Percentiles rank a stretch among this genome's conserved stretches.
These are phyloP conservation scores for Lithobates pipiens DNA, from an alignment of 2,797 vertebrate genomes.

Conservation along the genomic window DNA sequence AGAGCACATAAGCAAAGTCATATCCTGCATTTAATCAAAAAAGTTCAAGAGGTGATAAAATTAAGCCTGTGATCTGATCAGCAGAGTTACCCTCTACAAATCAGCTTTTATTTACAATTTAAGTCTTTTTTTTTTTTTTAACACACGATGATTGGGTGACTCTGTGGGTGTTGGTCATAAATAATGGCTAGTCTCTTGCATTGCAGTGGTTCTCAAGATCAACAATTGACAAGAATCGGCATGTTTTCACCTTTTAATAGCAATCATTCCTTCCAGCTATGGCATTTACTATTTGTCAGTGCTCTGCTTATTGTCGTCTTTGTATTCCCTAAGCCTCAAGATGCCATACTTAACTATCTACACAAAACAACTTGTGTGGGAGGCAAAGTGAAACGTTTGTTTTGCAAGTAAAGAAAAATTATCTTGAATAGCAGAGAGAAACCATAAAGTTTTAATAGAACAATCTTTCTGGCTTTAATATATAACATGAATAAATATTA, in stretches of 20 bases:
- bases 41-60: not conserved
- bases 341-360: constrained; percentile 52
- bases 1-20: no score
- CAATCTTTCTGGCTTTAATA: constrained; percentile 13
- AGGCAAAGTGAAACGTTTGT: constrained; percentile 48
- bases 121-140: not conserved
- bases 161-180: constrained; percentile 44
- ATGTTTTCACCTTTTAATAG: constrained; percentile 56
- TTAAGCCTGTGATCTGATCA: not conserved
- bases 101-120: not conserved
- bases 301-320: constrained; percentile 57
- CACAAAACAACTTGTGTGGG: constrained; percentile 61
- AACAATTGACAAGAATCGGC: constrained; percentile 60
- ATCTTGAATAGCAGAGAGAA: constrained; percentile 21
- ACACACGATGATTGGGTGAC: constrained; percentile 30
- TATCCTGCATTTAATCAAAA: not conserved
- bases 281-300: constrained; percentile 58
- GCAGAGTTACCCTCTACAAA: not conserved
- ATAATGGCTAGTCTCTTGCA: constrained; percentile 53
- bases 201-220: constrained; percentile 51
- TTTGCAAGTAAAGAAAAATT: constrained; percentile 43
- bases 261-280: constrained; percentile 60
- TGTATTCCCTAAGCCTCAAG: constrained; percentile 55
- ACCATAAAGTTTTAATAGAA: constrained; percentile 45
- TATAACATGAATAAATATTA: constrained; percentile 20